Conservation (phyloP, 2,797 vertebrate species). For the Hypotaenidia philippensis region DNA sequence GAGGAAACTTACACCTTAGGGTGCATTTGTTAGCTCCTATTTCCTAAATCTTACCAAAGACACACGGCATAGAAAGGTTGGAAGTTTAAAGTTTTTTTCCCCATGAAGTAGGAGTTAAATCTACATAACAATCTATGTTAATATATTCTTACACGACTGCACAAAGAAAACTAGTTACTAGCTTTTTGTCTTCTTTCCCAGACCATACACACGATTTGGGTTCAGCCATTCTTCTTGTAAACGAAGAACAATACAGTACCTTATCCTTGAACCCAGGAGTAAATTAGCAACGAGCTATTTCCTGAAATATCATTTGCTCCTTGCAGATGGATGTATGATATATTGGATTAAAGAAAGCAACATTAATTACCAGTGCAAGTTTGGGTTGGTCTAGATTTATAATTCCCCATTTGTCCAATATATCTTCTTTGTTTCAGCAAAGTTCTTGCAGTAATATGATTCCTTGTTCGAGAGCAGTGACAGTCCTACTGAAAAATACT, state of each 20-base stretch:
- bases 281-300: conserved; percentile 13
- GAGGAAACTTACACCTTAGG: conserved; percentile 1
- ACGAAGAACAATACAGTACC: conserved; percentile 16
- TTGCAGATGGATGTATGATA: not conserved
- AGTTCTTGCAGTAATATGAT: conserved; percentile 77
- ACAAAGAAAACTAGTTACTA: not conserved
- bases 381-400: conserved; percentile 96
- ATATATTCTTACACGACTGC: not conserved
- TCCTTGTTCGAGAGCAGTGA: conserved; percentile 77
- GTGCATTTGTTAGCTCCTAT: conserved; percentile 27
- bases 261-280: not conserved
- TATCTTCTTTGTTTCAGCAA: conserved; percentile 72
- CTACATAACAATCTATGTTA: not conserved
- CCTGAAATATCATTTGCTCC: not conserved
- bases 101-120: not conserved
- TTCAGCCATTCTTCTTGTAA: not conserved
- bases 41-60: not conserved
- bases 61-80: not conserved
- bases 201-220: not conserved
- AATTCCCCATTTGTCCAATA: conserved; percentile 91
- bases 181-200: not conserved
- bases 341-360: conserved; percentile 36
- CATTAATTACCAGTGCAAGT: conserved; percentile 93
- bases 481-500: conserved; percentile 82
- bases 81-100: not conserved